Percentiles rank a stretch among this genome's conserved stretches.
Evolutionary conservation across 1,140 invertebrate species (phyloP).

Genomic region (Caenorhabditis remanei): DNA sequence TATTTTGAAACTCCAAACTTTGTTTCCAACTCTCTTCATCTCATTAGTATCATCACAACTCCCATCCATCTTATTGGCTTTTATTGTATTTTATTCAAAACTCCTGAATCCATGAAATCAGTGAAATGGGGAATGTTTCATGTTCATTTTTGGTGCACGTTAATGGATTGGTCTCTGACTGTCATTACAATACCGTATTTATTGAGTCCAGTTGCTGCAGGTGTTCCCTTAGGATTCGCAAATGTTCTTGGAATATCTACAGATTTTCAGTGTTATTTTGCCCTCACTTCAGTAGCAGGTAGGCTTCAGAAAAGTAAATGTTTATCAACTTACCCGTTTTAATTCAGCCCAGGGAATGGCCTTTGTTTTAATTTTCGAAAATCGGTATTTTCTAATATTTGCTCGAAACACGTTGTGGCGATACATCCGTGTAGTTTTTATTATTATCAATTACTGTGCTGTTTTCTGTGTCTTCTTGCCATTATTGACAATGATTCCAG

Average conservation of each 20-base stretch:
- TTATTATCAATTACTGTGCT: no score
- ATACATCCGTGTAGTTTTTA: no score
- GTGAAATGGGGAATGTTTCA: background rate
- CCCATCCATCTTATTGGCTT: background rate
- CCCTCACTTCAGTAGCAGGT: no score
- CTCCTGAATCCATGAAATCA: background rate
- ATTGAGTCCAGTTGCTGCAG: background rate
- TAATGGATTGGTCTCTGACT: background rate
- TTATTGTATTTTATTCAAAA: background rate
- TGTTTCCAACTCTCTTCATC: background rate
- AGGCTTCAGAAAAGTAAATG: no score
- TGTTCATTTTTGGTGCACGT: background rate
- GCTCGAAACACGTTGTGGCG: no score
- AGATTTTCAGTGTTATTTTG: background rate
- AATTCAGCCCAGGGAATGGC: no score
- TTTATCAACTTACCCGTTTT: no score
- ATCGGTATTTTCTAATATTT: no score
- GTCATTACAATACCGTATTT: background rate
- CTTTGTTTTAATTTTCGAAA: no score
- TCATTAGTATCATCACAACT: background rate
- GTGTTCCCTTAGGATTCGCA: background rate
- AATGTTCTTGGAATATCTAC: background rate
- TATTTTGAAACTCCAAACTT: background rate
- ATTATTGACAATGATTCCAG: no score
- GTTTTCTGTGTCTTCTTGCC: no score